Percentiles rank a stretch among this genome's conserved stretches.
Evolutionary conservation across 2,113 vertebrate genomes (phyloP).

Genomic region (Callospermophilus lateralis): DNA sequence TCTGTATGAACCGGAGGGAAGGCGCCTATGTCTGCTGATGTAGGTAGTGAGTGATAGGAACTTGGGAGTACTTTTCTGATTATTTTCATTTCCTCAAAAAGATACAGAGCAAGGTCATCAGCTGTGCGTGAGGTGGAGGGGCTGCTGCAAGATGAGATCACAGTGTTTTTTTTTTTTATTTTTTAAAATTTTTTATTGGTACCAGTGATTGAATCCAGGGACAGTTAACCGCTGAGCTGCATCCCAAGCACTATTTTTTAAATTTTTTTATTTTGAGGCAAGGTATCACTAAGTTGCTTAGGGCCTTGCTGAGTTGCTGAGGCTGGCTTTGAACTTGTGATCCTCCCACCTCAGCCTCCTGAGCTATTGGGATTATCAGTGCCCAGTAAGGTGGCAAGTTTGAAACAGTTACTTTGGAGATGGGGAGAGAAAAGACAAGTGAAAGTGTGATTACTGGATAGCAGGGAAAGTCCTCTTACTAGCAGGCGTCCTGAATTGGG

Average conservation of each 20-base stretch:
- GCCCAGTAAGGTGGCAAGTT: not conserved
- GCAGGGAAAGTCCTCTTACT: not conserved
- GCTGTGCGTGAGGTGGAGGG: not conserved
- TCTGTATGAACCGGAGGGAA: not conserved
- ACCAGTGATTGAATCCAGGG: too few relatives aligned
- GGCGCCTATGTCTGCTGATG: not conserved
- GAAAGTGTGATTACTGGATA: not conserved
- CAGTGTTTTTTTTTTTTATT: not conserved
- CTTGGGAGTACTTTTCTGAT: not conserved
- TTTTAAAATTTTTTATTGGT: too few relatives aligned
- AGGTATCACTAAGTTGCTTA: too few relatives aligned
- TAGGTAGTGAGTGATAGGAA: not conserved
- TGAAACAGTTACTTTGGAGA: not conserved
- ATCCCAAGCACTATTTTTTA: too few relatives aligned
- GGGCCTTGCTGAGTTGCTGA: too few relatives aligned
- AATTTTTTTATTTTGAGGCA: too few relatives aligned
- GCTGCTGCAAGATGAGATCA: not conserved
- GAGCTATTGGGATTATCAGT: too few relatives aligned
- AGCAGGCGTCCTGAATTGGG: not conserved
- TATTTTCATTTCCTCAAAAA: conserved; percentile 7
- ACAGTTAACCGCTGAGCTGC: too few relatives aligned
- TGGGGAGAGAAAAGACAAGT: not conserved
- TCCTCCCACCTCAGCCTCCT: too few relatives aligned
- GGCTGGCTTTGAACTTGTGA: too few relatives aligned
- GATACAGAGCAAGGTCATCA: not conserved